Evolutionary conservation across 2,888 invertebrate genomes (phyloP), one percentile per base, ranked within the genome.

Genomic region (Pasiphila rectangulata): DNA sequence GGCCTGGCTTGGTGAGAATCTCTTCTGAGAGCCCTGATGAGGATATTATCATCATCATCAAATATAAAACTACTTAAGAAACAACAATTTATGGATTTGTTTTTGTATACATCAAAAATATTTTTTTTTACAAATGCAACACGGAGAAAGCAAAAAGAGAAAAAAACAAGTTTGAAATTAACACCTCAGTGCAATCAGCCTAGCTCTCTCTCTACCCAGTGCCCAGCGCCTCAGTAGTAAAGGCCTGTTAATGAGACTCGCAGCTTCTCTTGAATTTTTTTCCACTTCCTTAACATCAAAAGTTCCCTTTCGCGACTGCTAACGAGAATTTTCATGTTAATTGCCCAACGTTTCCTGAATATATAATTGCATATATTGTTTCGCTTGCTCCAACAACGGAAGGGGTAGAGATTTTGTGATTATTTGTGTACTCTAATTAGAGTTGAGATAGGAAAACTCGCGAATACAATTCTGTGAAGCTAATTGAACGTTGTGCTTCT

Each of bases 311-410:
- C 80, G 74, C 81, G 67, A 75, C 75, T 70, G 77, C 76, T 82
- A 83, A 85, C 78, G 83, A 85, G 84, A 77, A 81, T 79, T 82
- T 79, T 75, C 77, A 80, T 80, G 81, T 79, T 85, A 85, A 85
- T 85, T 85, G 80, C 79, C 81, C 71, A 67, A 65, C 73, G 74
- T 64, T 72, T 64, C 70, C 71, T 65, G 84, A 83, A 84, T 83
- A 74, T 80, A 78, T 82, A 83, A 83, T 84, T 83, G 77, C 79
- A 82, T 81, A 79, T 81, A 83, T 82, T 83, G 82, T 83, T 83
- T 75, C 75, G 68, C 69, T 73, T 75, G 70, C 74, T 74, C 57
- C 64, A 65, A 61, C 71, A 61, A 67, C 66, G 62, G 64, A 63
- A 71, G 65, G 64, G 64, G 67, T 68, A 65, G 72, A 71, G 70